Conservation (phyloP, 2,797 vertebrate species). For the Epinephelus coioides region DNA sequence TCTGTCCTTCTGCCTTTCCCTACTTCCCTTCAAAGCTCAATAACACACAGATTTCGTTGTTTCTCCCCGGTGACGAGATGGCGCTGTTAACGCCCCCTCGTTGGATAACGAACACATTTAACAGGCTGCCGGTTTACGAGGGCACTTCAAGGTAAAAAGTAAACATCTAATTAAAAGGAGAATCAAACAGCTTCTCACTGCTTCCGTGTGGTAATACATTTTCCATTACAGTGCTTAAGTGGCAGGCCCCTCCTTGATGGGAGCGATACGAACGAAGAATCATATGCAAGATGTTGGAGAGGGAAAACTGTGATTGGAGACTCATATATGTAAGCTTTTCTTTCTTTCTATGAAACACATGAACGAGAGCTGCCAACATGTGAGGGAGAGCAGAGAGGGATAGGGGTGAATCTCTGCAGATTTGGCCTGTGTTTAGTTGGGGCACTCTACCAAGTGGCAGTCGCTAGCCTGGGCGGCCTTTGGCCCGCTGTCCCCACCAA, state of each 20-base stretch:
- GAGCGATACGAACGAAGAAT: conserved; percentile 26
- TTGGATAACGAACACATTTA: conserved; percentile 66
- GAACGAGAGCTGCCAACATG: conserved; percentile 48
- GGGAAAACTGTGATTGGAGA: conserved; percentile 27
- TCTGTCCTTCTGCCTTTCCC: conserved; percentile 54
- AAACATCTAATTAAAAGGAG: conserved; percentile 67
- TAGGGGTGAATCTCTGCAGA: conserved; percentile 70
- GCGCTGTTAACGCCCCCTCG: conserved; percentile 43
- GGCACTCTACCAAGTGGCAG: conserved; percentile 79
- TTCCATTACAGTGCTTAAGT: conserved; percentile 38
- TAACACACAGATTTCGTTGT: conserved; percentile 57
- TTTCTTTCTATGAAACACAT: conserved; percentile 47
- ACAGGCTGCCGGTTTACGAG: conserved; percentile 63
- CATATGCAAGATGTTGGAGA: conserved; percentile 24
- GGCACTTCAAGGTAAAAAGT: conserved; percentile 69
- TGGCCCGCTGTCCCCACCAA: conserved; percentile 80
- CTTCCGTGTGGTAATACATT: conserved; percentile 42
- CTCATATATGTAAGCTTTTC: conserved; percentile 16
- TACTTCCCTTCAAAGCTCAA: conserved; percentile 53
- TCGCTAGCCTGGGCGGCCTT: conserved; percentile 75
- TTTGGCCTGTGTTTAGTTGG: conserved; percentile 76
- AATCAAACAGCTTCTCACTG: conserved; percentile 52
- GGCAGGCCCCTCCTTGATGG: conserved; percentile 46
- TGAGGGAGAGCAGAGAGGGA: conserved; percentile 50
- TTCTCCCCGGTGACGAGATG: conserved; percentile 52